Evolutionary conservation across 2,113 vertebrate genomes (phyloP).

Genomic region (Bufo gargarizans): DNA sequence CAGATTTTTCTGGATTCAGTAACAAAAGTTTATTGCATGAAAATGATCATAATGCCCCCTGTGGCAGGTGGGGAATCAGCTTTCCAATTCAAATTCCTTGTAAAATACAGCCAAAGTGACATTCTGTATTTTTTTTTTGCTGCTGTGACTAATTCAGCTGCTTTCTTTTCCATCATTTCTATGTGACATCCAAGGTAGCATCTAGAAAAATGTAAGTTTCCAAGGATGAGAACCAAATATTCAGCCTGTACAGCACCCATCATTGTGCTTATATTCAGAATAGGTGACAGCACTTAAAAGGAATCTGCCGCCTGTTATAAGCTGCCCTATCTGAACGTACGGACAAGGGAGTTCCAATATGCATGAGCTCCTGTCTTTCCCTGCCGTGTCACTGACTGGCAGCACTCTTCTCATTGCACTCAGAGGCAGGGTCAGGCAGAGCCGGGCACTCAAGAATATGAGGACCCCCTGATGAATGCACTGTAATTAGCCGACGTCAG

Average conservation of each 20-base stretch:
- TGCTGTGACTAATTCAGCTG: slow-evolving; percentile 69
- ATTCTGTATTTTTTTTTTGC: slow-evolving; percentile 68
- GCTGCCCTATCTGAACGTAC: no score
- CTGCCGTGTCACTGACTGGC: no score
- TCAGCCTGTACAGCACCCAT: not conserved
- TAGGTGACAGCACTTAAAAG: no score
- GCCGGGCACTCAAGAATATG: no score
- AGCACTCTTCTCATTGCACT: no score
- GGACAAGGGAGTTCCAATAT: no score
- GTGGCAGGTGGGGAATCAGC: slow-evolving; percentile 75
- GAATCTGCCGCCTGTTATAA: no score
- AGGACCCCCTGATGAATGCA: no score
- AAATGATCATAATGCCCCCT: slow-evolving; percentile 82
- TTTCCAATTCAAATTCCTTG: slow-evolving; percentile 81
- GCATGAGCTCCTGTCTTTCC: no score
- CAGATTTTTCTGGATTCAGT: slow-evolving; percentile 61
- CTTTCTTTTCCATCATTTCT: slow-evolving; percentile 70
- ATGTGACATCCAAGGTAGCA: slow-evolving; percentile 62
- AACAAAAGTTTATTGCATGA: slow-evolving; percentile 84
- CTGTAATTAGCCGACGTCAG: no score
- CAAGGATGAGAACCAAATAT: not conserved
- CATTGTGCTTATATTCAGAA: no score
- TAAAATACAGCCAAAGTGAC: slow-evolving; percentile 79
- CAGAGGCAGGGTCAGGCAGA: no score
- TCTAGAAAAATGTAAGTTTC: not conserved